These are phyloP conservation scores for Scomber colias DNA, from an alignment of 2,113 vertebrate genomes.

Conservation along the genomic window DNA sequence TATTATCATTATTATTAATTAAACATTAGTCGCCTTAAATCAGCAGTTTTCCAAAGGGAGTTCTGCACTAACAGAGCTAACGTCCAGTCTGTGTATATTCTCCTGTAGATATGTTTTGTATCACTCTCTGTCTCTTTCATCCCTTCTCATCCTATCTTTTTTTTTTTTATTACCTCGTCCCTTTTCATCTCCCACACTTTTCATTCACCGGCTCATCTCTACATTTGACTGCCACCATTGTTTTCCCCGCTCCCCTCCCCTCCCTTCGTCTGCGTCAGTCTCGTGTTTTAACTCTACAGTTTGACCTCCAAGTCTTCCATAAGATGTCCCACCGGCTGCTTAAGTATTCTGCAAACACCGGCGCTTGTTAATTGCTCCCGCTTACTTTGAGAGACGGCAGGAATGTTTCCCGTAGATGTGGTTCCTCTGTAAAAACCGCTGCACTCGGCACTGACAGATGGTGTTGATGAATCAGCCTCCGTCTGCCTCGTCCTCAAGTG, in stretches of 20 bases:
- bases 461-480: conserved; percentile 65
- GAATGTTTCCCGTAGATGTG: conserved; percentile 63
- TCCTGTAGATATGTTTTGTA: neutral
- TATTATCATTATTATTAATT: no score
- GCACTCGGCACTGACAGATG: conserved; percentile 49
- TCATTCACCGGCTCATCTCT: neutral
- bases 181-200: no score
- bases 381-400: conserved; percentile 47
- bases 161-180: neutral
- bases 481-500: conserved; percentile 30
- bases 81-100: neutral
- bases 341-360: conserved; percentile 68
- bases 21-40: no score
- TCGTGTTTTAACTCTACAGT: conserved; percentile 45
- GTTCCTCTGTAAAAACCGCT: conserved; percentile 54
- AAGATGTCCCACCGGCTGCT: conserved; percentile 49
- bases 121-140: conserved; percentile 7
- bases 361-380: conserved; percentile 54
- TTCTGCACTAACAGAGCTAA: no score
- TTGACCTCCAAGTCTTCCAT: conserved; percentile 62
- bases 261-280: neutral
- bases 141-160: neutral
- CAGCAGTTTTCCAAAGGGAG: no score
- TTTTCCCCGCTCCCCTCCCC: neutral
- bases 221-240: neutral